phyloP scores from a whole-genome alignment of 2,113 vertebrate genomes.

The Chiloscyllium plagiosum region DNA sequence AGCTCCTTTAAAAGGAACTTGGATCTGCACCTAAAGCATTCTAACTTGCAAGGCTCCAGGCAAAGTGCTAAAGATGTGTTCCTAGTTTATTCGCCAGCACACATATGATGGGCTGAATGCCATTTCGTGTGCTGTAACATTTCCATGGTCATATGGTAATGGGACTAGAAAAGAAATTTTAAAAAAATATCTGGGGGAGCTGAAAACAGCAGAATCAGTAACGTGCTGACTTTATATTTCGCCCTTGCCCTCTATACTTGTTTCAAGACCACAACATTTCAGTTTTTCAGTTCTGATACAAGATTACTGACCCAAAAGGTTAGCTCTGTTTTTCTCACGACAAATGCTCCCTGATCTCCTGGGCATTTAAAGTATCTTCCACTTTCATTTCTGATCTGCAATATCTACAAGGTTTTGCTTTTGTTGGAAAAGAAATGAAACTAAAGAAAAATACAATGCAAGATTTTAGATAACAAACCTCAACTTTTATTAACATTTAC shows the following conservation, averaged over 20 bases:
- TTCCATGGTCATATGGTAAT: too few relatives aligned
- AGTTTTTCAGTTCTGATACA: background rate
- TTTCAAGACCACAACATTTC: background rate
- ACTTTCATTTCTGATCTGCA: background rate
- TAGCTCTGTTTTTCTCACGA: background rate
- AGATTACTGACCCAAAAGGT: background rate
- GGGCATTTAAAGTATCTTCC: background rate
- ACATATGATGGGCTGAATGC: too few relatives aligned
- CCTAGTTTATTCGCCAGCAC: too few relatives aligned
- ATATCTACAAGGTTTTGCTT: background rate
- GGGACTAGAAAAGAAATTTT: too few relatives aligned
- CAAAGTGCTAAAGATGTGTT: too few relatives aligned
- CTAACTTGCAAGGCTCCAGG: too few relatives aligned
- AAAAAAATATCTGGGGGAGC: too few relatives aligned
- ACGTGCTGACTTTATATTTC: background rate
- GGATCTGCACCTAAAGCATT: too few relatives aligned
- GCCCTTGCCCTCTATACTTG: background rate
- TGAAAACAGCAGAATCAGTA: too few relatives aligned
- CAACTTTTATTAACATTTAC: slow-evolving; percentile 53
- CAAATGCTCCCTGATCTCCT: background rate
- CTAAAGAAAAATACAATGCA: background rate
- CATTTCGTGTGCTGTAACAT: too few relatives aligned
- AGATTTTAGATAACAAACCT: background rate
- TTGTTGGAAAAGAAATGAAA: background rate
- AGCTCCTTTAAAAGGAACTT: too few relatives aligned